These are phyloP conservation scores for Noturus placidus DNA, from an alignment of 2,113 vertebrate genomes.

Conservation along the genomic window DNA sequence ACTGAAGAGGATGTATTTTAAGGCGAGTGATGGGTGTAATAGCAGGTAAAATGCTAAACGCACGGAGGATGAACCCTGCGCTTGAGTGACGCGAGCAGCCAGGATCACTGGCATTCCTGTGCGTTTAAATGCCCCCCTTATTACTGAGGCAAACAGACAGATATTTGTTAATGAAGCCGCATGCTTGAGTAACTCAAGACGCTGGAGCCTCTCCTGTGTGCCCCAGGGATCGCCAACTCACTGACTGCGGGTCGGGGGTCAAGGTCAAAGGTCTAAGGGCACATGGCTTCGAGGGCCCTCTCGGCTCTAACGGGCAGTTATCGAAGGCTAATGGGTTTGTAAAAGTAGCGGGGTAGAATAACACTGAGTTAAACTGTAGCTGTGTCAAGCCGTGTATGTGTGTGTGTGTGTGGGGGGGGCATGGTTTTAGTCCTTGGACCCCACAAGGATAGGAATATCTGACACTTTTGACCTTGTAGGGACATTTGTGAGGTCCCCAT, in stretches of 20 bases:
- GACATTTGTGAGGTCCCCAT: not conserved
- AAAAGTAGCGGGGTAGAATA: slow-evolving; percentile 53
- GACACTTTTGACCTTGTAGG: not conserved
- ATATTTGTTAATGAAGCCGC: slow-evolving; percentile 79
- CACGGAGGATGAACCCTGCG: slow-evolving; percentile 64
- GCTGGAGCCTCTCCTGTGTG: slow-evolving; percentile 60
- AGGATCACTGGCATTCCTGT: slow-evolving; percentile 59
- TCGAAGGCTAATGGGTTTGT: slow-evolving; percentile 74
- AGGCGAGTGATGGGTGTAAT: slow-evolving; percentile 34
- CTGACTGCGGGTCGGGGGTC: slow-evolving; percentile 62
- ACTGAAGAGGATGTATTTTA: slow-evolving; percentile 42
- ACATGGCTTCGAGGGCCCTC: slow-evolving; percentile 67
- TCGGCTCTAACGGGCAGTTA: slow-evolving; percentile 68
- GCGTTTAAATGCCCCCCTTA: slow-evolving; percentile 68
- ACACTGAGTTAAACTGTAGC: slow-evolving; percentile 53
- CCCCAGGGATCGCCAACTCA: slow-evolving; percentile 54
- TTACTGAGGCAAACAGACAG: slow-evolving; percentile 77
- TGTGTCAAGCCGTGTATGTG: not conserved
- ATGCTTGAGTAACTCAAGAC: slow-evolving; percentile 67
- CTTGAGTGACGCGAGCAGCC: slow-evolving; percentile 73
- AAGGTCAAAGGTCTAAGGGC: slow-evolving; percentile 76
- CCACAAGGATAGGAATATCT: not conserved
- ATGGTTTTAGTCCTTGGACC: not conserved
- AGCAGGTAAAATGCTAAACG: slow-evolving; percentile 62
- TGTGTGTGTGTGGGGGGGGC: not conserved